phyloP scores from a whole-genome alignment of 2,888 invertebrate species.

The Leptinotarsa haldemani region DNA sequence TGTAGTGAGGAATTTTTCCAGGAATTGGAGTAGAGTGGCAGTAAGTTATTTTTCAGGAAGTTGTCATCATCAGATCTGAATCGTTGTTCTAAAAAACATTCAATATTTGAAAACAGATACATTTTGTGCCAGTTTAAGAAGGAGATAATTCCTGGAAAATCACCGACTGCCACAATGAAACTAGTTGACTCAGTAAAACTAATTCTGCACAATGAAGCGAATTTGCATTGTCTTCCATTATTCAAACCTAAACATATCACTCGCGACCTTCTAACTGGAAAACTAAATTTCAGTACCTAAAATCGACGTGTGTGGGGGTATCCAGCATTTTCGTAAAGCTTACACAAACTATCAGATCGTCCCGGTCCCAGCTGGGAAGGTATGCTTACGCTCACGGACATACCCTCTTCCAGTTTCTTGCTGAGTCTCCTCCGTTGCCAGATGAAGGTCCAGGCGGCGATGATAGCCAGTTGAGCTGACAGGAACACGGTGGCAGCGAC shows the following conservation, averaged over 20 bases:
- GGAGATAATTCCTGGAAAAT: neutral
- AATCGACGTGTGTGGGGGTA: slow-evolving; percentile 76
- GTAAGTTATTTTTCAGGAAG: neutral
- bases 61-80: neutral
- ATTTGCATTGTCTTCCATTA: neutral
- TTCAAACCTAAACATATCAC: slow-evolving; percentile 8
- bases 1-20: neutral
- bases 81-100: too few species aligned
- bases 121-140: too few species aligned
- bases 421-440: slow-evolving; percentile 80
- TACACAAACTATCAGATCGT: slow-evolving; percentile 82
- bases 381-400: slow-evolving; percentile 72
- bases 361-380: slow-evolving; percentile 71
- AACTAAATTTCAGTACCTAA: slow-evolving; percentile 49
- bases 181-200: neutral
- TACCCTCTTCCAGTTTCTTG: slow-evolving; percentile 70
- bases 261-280: slow-evolving; percentile 5
- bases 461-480: slow-evolving; percentile 86
- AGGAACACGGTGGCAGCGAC: slow-evolving; percentile 88
- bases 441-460: slow-evolving; percentile 89
- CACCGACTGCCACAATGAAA: neutral
- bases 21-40: neutral
- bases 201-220: neutral
- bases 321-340: slow-evolving; percentile 78
- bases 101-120: too few species aligned